A percentile compares a stretch with the other conserved stretches of the same genome.
These are phyloP conservation scores for Micropterix aruncella DNA, from an alignment of 2,888 invertebrate genomes.

Conservation along the genomic window DNA sequence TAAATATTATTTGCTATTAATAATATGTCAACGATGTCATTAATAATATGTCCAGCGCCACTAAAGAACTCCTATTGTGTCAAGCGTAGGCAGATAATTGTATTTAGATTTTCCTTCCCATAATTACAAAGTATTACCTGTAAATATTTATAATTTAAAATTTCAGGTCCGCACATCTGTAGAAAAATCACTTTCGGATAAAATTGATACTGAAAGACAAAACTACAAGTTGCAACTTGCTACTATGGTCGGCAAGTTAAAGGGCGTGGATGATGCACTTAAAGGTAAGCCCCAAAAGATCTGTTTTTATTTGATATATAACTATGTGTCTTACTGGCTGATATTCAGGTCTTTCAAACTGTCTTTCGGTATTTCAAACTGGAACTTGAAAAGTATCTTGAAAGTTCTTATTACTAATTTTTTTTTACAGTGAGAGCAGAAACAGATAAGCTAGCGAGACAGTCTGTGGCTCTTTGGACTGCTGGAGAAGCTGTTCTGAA, in stretches of 20 bases:
- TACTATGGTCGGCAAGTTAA: conserved; percentile 55
- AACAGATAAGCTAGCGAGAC: conserved; percentile 57
- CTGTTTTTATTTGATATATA: conserved; percentile 1
- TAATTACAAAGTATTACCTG: too few relatives aligned
- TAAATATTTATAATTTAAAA: too few relatives aligned
- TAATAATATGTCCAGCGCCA: too few relatives aligned
- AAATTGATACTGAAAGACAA: conserved; percentile 50
- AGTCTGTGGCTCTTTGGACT: conserved; percentile 85
- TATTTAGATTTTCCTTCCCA: too few relatives aligned
- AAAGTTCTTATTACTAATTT: conserved; percentile 4
- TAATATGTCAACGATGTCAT: too few relatives aligned
- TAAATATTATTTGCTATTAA: too few relatives aligned
- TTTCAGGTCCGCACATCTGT: conserved; percentile 7
- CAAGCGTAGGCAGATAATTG: too few relatives aligned
- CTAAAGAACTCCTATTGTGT: too few relatives aligned
- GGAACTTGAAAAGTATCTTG: too few relatives aligned
- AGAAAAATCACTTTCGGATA: conserved; percentile 32
- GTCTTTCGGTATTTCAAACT: too few relatives aligned
- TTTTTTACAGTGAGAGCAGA: background rate
- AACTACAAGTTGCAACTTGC: conserved; percentile 58
- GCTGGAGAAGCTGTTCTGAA: conserved; percentile 80
- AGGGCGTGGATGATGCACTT: conserved; percentile 63
- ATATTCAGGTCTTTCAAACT: too few relatives aligned
- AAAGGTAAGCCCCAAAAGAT: conserved; percentile 37
- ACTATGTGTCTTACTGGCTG: background rate